Conservation (phyloP, 1,140 invertebrate genomes). For the Cotesia chilonis region DNA sequence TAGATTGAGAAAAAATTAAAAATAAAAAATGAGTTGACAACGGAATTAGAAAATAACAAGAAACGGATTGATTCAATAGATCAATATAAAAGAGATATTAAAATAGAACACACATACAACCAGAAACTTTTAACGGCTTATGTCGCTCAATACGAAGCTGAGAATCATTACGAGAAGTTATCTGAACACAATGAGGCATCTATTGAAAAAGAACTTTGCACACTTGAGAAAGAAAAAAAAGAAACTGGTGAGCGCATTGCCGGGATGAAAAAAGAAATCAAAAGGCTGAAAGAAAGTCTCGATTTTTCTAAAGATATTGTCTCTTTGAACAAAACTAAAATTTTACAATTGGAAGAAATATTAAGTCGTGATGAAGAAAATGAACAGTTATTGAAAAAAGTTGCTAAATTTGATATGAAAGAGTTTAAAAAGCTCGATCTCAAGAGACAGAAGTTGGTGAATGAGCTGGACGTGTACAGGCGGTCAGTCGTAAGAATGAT, state of each 20-base stretch:
- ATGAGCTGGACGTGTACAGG: slow-evolving; percentile 50
- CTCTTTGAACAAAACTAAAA: slow-evolving; percentile 69
- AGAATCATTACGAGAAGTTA: slow-evolving; percentile 68
- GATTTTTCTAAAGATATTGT: slow-evolving; percentile 68
- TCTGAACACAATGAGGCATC: slow-evolving; percentile 65
- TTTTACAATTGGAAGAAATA: slow-evolving; percentile 72
- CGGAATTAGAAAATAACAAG: slow-evolving; percentile 47
- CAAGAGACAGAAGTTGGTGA: slow-evolving; percentile 53
- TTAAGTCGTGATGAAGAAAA: slow-evolving; percentile 70
- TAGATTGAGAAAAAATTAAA: slow-evolving; percentile 58
- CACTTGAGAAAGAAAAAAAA: slow-evolving; percentile 65
- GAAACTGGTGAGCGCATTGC: slow-evolving; percentile 63
- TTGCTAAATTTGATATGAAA: slow-evolving; percentile 71
- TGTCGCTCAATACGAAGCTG: slow-evolving; percentile 70
- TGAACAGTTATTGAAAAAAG: slow-evolving; percentile 71
- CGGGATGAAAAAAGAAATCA: slow-evolving; percentile 53
- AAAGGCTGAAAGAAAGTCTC: slow-evolving; percentile 66
- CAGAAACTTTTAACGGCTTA: slow-evolving; percentile 68
- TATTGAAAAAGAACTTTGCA: slow-evolving; percentile 64
- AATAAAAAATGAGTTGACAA: slow-evolving; percentile 45
- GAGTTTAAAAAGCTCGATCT: slow-evolving; percentile 68
- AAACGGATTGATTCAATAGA: slow-evolving; percentile 50
- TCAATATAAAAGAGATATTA: slow-evolving; percentile 47
- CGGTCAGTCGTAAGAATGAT: slow-evolving; percentile 49
- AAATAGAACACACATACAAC: slow-evolving; percentile 52